Percentiles rank a stretch among this genome's conserved stretches.
Conservation (phyloP, 2,888 invertebrate species). For the Stramonita haemastoma region DNA sequence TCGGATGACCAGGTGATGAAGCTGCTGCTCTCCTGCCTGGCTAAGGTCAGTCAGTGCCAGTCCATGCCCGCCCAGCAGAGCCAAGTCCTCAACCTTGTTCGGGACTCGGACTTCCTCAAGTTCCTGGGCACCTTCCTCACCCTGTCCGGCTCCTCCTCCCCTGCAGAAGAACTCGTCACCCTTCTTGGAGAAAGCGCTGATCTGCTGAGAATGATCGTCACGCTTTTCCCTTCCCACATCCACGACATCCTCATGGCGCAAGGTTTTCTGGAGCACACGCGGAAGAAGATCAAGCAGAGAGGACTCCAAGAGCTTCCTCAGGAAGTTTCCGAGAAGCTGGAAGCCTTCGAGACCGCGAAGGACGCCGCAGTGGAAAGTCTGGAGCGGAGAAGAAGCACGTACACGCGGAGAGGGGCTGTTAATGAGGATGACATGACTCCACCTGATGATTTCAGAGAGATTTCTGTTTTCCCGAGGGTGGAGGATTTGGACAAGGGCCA, state of each 20-base stretch:
- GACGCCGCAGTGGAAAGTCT: conserved; percentile 10
- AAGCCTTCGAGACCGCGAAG: not conserved
- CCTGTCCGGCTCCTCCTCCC: not conserved
- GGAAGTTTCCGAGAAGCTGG: not conserved
- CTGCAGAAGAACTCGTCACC: not conserved
- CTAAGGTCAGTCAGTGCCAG: conserved; percentile 25
- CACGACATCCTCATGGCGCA: conserved; percentile 4
- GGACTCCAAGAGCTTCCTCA: not conserved
- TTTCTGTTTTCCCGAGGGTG: conserved; percentile 58
- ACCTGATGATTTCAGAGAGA: conserved; percentile 76
- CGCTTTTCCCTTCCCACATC: conserved; percentile 12
- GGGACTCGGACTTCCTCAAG: not conserved
- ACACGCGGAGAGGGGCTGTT: not conserved
- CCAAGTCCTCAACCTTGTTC: conserved; percentile 3
- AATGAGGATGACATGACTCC: conserved; percentile 52
- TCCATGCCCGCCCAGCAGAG: conserved; percentile 32
- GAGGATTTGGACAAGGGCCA: conserved; percentile 70
- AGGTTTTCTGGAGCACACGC: conserved; percentile 1
- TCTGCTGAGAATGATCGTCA: conserved; percentile 9
- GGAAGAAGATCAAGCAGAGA: not conserved
- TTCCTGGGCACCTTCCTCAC: conserved; percentile 20
- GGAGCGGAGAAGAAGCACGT: not conserved
- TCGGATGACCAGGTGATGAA: conserved; percentile 13
- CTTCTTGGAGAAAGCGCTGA: conserved; percentile 31
- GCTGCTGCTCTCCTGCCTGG: conserved; percentile 16